Percentiles rank a stretch among this genome's conserved stretches.
phyloP scores from a whole-genome alignment of 2,888 invertebrate genomes.

The Ctenicera cuprea region DNA sequence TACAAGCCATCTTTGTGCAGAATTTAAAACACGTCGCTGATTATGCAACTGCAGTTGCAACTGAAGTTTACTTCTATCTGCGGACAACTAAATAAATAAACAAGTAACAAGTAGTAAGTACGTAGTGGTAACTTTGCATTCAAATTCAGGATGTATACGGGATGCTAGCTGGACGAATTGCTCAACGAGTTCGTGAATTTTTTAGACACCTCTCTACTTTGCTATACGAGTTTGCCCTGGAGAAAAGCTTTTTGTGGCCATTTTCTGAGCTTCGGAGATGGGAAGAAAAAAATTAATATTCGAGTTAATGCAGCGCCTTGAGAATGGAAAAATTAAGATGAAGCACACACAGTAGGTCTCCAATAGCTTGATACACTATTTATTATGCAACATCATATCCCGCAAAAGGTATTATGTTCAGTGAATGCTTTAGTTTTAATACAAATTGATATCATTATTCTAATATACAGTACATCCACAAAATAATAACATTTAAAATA shows the following conservation, averaged over 20 bases:
- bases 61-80: slow-evolving; percentile 8
- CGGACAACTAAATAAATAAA: slow-evolving; percentile 36
- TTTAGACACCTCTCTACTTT: slow-evolving; percentile 33
- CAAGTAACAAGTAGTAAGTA: slow-evolving; percentile 31
- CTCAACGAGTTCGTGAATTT: slow-evolving; percentile 36
- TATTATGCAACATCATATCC: too few species aligned
- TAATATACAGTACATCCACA: too few species aligned
- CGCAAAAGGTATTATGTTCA: too few species aligned
- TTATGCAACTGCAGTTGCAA: slow-evolving; percentile 24
- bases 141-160: slow-evolving; percentile 28
- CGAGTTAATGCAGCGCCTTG: slow-evolving; percentile 1
- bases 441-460: too few species aligned
- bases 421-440: too few species aligned
- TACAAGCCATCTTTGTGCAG: too few species aligned
- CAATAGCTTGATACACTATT: neutral
- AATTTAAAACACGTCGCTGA: neutral
- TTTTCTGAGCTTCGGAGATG: neutral
- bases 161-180: slow-evolving; percentile 38
- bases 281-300: slow-evolving; percentile 22
- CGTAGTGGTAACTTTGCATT: slow-evolving; percentile 37
- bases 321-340: slow-evolving; percentile 13
- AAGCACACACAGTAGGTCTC: neutral
- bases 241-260: slow-evolving; percentile 31
- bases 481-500: too few species aligned
- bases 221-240: slow-evolving; percentile 29